Evolutionary conservation across 2,113 vertebrate species (phyloP).

Genomic region (Nicator chloris): DNA sequence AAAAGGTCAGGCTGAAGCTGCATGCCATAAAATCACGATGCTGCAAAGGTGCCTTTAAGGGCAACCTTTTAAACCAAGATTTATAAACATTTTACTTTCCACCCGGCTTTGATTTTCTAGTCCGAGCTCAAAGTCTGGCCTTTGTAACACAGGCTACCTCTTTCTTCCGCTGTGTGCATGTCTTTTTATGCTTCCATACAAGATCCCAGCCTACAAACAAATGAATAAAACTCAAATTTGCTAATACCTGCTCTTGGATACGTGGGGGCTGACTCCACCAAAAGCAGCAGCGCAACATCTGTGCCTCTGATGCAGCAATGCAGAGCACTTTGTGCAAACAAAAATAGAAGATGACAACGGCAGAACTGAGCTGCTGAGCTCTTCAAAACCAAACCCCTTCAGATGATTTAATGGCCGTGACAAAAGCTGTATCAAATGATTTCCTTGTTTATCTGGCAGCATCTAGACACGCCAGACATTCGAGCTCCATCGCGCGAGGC

Average conservation of each 20-base stretch:
- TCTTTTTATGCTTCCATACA: neutral
- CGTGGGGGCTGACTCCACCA: neutral
- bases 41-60: neutral
- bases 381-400: neutral
- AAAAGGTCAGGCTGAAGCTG: neutral
- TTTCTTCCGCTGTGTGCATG: neutral
- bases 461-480: neutral
- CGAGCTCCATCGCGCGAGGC: neutral
- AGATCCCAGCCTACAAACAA: neutral
- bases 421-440: neutral
- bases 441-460: neutral
- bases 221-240: neutral
- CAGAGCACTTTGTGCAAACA: neutral
- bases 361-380: neutral
- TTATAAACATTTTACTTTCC: neutral
- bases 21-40: neutral
- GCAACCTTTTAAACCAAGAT: neutral
- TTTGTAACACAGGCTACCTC: neutral
- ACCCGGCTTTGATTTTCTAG: neutral
- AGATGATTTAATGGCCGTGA: neutral
- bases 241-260: neutral
- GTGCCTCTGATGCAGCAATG: neutral
- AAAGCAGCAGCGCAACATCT: neutral
- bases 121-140: neutral
- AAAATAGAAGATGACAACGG: neutral